phyloP scores from a whole-genome alignment of 2,888 invertebrate species.

The Rhodophaea formosa region DNA sequence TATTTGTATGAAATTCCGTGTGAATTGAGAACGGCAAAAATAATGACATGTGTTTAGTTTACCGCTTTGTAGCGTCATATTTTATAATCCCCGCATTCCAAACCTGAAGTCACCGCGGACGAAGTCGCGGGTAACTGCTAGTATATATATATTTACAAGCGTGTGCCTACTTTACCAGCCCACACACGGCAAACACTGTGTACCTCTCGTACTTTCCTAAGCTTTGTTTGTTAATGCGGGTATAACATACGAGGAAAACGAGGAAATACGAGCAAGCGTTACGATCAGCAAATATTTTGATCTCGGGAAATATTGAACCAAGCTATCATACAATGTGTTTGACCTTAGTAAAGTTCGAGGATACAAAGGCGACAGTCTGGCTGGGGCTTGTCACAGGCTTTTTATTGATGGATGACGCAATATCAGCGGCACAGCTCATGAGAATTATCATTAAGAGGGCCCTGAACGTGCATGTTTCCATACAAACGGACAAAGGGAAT shows the following conservation, averaged over 20 bases:
- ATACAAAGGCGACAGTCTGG: constrained; percentile 13
- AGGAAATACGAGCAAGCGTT: not conserved
- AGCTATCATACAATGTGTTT: not conserved
- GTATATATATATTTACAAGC: too few relatives aligned
- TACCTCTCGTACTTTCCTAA: not conserved
- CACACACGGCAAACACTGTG: not conserved
- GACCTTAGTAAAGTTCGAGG: not conserved
- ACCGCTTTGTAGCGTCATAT: too few relatives aligned
- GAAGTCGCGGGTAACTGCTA: too few relatives aligned
- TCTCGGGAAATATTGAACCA: not conserved
- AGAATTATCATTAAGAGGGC: not conserved
- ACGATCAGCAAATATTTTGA: constrained; percentile 5
- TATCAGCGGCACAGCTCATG: not conserved
- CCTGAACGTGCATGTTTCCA: too few relatives aligned
- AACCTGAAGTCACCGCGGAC: too few relatives aligned
- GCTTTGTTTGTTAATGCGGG: constrained; percentile 11
- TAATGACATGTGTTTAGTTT: too few relatives aligned
- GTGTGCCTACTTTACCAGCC: not conserved
- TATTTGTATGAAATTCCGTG: too few relatives aligned
- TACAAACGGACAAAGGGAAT: too few relatives aligned
- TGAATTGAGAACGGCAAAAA: too few relatives aligned
- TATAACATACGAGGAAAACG: not conserved
- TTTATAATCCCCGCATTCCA: too few relatives aligned
- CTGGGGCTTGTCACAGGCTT: constrained; percentile 6
- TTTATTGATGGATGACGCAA: constrained; percentile 15